Base-by-base conservation (phyloP, 1,140 invertebrate species). In the Drosophila bocki region DNA sequence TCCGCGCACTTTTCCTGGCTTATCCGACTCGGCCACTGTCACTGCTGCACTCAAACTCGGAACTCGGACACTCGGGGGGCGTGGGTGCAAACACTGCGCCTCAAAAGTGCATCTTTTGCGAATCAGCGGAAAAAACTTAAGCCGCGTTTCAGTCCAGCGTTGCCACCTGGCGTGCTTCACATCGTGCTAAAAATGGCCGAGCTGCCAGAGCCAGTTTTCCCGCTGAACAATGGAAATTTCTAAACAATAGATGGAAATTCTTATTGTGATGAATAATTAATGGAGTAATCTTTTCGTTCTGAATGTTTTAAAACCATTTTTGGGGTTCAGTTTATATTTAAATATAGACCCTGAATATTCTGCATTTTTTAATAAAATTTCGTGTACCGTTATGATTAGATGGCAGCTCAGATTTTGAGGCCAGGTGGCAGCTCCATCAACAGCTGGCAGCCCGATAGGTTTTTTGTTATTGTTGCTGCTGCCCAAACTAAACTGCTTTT, bases 21-120 rank as follows among this genome's bases (percentile, higher is more conserved):
- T 64, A 50, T 33, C 42, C 44, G 50, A 70, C 45, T 57, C 58
- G 13, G 58, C 29, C 26, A 19, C 56, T 58, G 56, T 41, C 47
- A 51, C 60, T 63, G 48, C 60, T 51, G 60, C 60, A 53, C 67
- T 70, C 58, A 33, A 67, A 67, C 42, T 64, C 42, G 59, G 35
- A 44, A 42, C 48, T 62, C 22, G 59, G 33, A 62, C 45, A 56
- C 35, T 26, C 53, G 59, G 53, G 61, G 62, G 67, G 62, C 62
- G 67, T 70, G 67, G 67, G 67, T 67, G 67, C 67, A 69, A 63
- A 54, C 67, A 33, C 67, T 53, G 22, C 67, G 67, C 47, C 67
- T 70, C 35, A 75, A 75, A 75, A 75, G 48, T 76, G 72, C 72
- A 76, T 76, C 50, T 65, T 76, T 75, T 58, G 61, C 71, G 60